Percentiles rank a stretch among this genome's conserved stretches.
phyloP scores from a whole-genome alignment of 2,888 invertebrate genomes.

The Colostygia pectinataria region DNA sequence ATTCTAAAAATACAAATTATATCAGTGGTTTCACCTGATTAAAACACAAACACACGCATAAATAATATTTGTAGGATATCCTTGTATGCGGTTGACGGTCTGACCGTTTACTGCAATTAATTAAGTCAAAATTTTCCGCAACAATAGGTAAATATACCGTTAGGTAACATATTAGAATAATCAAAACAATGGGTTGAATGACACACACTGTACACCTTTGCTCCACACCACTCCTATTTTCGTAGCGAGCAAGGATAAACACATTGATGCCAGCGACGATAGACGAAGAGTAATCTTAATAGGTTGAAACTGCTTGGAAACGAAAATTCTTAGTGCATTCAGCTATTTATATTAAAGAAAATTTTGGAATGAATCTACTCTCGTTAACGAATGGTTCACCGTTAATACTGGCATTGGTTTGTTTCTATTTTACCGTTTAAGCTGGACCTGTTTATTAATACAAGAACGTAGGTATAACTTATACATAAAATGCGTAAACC shows the following conservation, averaged over 20 bases:
- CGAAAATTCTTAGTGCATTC: constrained; percentile 34
- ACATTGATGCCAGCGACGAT: constrained; percentile 16
- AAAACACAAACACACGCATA: too few relatives aligned
- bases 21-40: too few relatives aligned
- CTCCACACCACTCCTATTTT: constrained; percentile 17
- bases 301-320: constrained; percentile 22
- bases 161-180: constrained; percentile 11
- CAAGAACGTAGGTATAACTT: too few relatives aligned
- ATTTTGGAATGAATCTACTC: constrained; percentile 46
- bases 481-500: too few relatives aligned
- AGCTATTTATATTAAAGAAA: constrained; percentile 47
- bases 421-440: too few relatives aligned
- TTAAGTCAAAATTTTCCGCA: not conserved
- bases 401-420: too few relatives aligned
- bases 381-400: constrained; percentile 26
- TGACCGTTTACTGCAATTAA: not conserved
- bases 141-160: constrained; percentile 10
- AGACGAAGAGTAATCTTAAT: constrained; percentile 15
- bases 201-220: constrained; percentile 17
- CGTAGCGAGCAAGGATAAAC: constrained; percentile 20
- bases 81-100: not conserved
- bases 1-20: too few relatives aligned
- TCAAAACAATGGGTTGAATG: constrained; percentile 23
- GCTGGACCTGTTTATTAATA: too few relatives aligned
- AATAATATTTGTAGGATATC: not conserved